A percentile compares a stretch with the other conserved stretches of the same genome.
These are phyloP conservation scores for Hapalemur alaotrensis DNA, from an alignment of 2,797 vertebrate genomes.

Conservation along the genomic window DNA sequence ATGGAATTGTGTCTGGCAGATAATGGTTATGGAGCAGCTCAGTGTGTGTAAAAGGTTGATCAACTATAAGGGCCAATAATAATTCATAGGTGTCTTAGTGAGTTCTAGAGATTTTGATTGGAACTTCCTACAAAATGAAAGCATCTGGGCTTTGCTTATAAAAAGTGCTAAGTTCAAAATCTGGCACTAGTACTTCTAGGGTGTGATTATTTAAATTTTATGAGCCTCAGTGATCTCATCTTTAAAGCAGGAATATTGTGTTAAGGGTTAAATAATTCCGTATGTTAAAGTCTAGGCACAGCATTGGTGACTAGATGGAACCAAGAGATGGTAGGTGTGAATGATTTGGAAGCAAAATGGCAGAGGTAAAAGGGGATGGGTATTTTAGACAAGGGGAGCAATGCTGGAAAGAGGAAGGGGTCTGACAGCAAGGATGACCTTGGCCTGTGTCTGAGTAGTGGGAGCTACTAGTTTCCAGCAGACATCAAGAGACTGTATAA, in stretches of 20 bases:
- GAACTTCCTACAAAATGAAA: not conserved
- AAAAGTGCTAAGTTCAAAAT: not conserved
- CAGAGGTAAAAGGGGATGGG: not conserved
- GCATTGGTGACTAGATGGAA: not conserved
- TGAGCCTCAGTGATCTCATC: not conserved
- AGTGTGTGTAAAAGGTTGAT: not conserved
- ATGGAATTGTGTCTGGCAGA: not conserved
- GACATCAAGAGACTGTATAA: not conserved
- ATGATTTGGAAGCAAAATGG: not conserved
- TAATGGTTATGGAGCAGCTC: not conserved
- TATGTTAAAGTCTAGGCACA: not conserved
- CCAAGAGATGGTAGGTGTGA: not conserved
- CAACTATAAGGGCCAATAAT: not conserved
- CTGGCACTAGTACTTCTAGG: not conserved
- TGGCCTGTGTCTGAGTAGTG: not conserved
- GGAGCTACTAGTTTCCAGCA: not conserved
- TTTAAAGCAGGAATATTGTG: not conserved
- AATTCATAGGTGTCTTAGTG: not conserved
- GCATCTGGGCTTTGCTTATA: not conserved
- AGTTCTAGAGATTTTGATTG: conserved; percentile 3
- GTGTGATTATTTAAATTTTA: not conserved
- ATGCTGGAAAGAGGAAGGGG: not conserved
- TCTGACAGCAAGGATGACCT: not conserved
- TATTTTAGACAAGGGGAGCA: not conserved
- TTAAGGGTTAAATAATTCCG: not conserved